These are phyloP conservation scores for Meta bourneti DNA, from an alignment of 2,888 invertebrate genomes.

Conservation along the genomic window DNA sequence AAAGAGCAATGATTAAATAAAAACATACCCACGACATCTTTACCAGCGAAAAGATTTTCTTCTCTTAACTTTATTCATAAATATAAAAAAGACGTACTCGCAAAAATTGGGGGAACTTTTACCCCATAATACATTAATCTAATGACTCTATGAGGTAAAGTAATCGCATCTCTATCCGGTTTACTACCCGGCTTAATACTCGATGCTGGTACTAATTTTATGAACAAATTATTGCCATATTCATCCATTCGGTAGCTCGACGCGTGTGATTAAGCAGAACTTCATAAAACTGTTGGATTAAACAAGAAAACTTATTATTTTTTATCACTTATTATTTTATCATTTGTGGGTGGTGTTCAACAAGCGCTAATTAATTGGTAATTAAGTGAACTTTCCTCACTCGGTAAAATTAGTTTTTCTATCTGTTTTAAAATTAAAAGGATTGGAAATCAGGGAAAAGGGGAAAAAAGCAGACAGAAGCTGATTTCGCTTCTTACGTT, in stretches of 20 bases:
- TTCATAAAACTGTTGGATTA: background rate
- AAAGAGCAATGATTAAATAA: background rate
- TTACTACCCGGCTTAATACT: background rate
- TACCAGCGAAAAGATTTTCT: background rate
- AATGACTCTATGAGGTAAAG: background rate
- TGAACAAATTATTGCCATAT: background rate
- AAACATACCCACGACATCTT: background rate
- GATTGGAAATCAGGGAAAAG: background rate
- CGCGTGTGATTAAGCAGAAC: background rate
- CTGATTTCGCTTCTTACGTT: slow-evolving; percentile 8
- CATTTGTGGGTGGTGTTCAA: background rate
- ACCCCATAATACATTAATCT: background rate
- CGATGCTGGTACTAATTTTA: background rate
- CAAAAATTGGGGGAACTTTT: background rate
- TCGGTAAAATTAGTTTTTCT: background rate
- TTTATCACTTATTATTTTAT: background rate
- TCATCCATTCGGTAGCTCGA: background rate
- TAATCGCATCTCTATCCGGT: slow-evolving; percentile 7
- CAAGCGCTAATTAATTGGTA: slow-evolving; percentile 21
- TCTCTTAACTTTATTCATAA: background rate
- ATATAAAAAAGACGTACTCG: background rate
- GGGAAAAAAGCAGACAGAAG: slow-evolving; percentile 11
- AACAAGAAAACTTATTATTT: slow-evolving; percentile 28
- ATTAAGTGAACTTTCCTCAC: slow-evolving; percentile 23
- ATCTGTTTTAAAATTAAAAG: background rate